These are phyloP conservation scores for Drosophila jambulina DNA, from an alignment of 1,140 invertebrate genomes.

Conservation along the genomic window DNA sequence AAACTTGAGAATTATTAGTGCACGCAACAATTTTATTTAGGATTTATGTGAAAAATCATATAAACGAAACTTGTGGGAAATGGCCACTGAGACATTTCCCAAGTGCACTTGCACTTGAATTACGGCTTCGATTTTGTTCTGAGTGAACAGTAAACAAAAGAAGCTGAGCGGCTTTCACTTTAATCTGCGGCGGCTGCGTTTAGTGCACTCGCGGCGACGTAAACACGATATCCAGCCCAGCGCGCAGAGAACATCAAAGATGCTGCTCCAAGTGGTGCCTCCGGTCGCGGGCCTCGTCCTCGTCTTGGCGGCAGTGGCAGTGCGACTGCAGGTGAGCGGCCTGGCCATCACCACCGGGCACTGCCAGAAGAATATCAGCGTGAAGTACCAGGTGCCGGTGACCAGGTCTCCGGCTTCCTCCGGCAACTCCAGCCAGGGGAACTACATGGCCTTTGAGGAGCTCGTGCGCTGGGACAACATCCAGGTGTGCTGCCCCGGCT, in stretches of 20 bases:
- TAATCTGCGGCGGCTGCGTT: constrained; percentile 53
- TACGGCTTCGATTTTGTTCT: constrained; percentile 10
- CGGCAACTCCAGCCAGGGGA: constrained; percentile 28
- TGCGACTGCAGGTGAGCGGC: constrained; percentile 5
- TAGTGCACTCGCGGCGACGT: constrained; percentile 51
- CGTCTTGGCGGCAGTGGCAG: neutral
- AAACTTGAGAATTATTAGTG: neutral
- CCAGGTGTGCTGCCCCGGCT: constrained; percentile 73
- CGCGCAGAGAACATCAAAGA: constrained; percentile 18
- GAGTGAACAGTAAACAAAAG: constrained; percentile 38
- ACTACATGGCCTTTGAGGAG: constrained; percentile 66
- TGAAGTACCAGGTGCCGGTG: constrained; percentile 77
- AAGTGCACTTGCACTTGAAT: constrained; percentile 5
- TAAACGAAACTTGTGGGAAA: neutral
- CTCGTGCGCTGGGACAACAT: constrained; percentile 71
- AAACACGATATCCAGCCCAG: constrained; percentile 36
- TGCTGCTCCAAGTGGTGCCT: constrained; percentile 42
- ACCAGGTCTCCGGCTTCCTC: constrained; percentile 29
- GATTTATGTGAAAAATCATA: neutral
- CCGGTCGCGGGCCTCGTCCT: constrained; percentile 25
- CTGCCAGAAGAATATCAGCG: constrained; percentile 77
- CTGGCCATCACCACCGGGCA: constrained; percentile 71
- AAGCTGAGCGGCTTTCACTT: constrained; percentile 54
- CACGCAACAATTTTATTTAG: neutral
- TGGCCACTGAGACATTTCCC: neutral